Conservation (phyloP, 1,140 invertebrate genomes). For the Hormaphis cornu region DNA sequence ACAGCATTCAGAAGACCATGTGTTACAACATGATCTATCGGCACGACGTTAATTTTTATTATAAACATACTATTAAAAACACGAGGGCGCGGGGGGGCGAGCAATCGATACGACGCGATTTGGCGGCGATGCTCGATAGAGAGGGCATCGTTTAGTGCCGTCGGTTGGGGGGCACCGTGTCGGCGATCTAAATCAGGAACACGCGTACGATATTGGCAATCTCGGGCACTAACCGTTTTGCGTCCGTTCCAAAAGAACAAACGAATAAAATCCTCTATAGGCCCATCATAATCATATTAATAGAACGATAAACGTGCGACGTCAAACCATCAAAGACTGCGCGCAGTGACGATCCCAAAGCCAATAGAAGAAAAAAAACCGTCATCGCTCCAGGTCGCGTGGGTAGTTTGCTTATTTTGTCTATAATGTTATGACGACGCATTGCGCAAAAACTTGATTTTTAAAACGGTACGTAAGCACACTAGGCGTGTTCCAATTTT, state of each 20-base stretch:
- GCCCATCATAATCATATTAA: slow-evolving; percentile 12
- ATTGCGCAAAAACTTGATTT: too few species aligned
- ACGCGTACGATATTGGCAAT: slow-evolving; percentile 19
- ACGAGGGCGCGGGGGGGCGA: too few species aligned
- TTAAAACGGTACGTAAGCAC: too few species aligned
- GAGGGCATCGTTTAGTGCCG: slow-evolving; percentile 2
- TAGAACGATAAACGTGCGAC: slow-evolving; percentile 9
- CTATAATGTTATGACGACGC: too few species aligned
- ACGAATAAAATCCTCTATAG: background rate
- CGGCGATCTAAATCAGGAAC: slow-evolving; percentile 22
- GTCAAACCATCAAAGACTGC: background rate
- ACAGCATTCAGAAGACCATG: too few species aligned
- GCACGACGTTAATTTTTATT: too few species aligned
- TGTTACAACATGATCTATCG: too few species aligned
- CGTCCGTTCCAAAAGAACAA: slow-evolving; percentile 12
- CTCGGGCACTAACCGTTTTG: slow-evolving; percentile 7
- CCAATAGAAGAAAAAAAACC: background rate
- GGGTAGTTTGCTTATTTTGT: too few species aligned
- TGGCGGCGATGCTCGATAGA: background rate
- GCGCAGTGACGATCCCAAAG: background rate
- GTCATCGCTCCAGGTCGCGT: too few species aligned
- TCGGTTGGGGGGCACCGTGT: background rate
- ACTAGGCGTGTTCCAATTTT: too few species aligned
- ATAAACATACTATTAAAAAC: too few species aligned
- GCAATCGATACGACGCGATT: slow-evolving; percentile 15